Evolutionary conservation across 2,888 invertebrate genomes (phyloP), one percentile per base, ranked within the genome.

Genomic region (Polyploca ridens): DNA sequence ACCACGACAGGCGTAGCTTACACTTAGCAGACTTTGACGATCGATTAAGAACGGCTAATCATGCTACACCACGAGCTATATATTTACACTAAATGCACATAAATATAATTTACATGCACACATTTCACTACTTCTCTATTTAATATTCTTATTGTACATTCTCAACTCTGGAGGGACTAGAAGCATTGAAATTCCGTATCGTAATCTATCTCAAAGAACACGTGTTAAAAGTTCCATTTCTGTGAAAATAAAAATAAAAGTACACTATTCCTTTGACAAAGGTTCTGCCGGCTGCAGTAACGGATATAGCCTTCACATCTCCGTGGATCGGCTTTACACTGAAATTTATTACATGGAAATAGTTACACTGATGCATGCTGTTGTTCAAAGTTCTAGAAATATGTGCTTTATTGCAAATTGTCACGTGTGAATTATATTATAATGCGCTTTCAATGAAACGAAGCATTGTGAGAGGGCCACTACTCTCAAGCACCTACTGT

Each of bases 141-240:
- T 13, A 13, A 13, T 6, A 13, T 4, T 41, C 7, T 6, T 41
- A 1, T 3, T 0, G 38, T 41, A 13, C 2, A 41, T 41, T 19
- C 10, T 19, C 19, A 10, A n/a, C 19, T 54, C 54, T 10, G 5
- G n/a, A 16, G 49, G 8, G 49, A n/a, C 49, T 49, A 49, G 54
- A 19, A 19, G 19, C 19, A 54, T 54, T 19, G 54, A 54, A 54
- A 54, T 54, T 54, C 54, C 10, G 16, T n/a, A 54, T 54, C 54
- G 54, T 19, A 54, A 54, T 49, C 49, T 49, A 19, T 19, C 19
- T 54, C 54, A 54, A 54, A 54, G 54, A 54, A 54, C 54, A 54
- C 19, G 54, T 54, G 54, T 54, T 54, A 54, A 54, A 54, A 54
- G 54, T 54, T 54, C 54, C n/a, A 54, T 54, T 54, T 54, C 54